Evolutionary conservation across 2,797 vertebrate species (phyloP), one percentile per base, ranked within the genome.

Genomic region (Chaunax sp.): DNA sequence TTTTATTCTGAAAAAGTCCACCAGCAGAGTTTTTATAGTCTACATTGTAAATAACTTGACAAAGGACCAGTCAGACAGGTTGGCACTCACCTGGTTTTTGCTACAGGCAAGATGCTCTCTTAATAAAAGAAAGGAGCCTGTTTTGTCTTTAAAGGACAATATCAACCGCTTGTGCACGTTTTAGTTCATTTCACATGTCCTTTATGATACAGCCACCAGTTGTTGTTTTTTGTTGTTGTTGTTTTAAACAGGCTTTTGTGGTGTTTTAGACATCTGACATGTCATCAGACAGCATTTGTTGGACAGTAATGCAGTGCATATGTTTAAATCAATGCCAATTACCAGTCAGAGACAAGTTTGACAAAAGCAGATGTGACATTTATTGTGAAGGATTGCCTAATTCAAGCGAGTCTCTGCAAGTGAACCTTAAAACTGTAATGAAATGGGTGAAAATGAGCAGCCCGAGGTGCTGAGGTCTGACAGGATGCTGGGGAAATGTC

Each of bases 1-100:
- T 58, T 76, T 86, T 79, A 83, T 85, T 86, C 70, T 80, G 74
- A 74, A 75, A 64, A 9, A 2, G 1, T 25, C 25, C 20, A 3
- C 0, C 3, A 13, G 7, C 40, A 44, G n/a, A 12, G 1, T 23
- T 25, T 18, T 54, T 44, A 8, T 6, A 11, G n/a, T 2, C 12
- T 43, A 1, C 1, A 20, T 33, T 75, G 13, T 6, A 2, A 37
- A 2, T 26, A 22, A 9, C 68, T 83, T 83, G 52, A 78, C 56
- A 12, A 5, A 16, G 26, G 49, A 30, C 2, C 25, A 43, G 33
- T 43, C 14, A 60, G 37, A 49, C 66, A 60, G 72, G 53, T 82
- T 60, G 57, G 35, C 40, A 2, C 64, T 80, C 67, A 77, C 80
- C 78, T 82, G 78, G 49, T 55, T 80, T 69, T 22, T 63, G 46